These are phyloP conservation scores for Drosophila merina DNA, from an alignment of 2,888 invertebrate genomes.

Conservation along the genomic window DNA sequence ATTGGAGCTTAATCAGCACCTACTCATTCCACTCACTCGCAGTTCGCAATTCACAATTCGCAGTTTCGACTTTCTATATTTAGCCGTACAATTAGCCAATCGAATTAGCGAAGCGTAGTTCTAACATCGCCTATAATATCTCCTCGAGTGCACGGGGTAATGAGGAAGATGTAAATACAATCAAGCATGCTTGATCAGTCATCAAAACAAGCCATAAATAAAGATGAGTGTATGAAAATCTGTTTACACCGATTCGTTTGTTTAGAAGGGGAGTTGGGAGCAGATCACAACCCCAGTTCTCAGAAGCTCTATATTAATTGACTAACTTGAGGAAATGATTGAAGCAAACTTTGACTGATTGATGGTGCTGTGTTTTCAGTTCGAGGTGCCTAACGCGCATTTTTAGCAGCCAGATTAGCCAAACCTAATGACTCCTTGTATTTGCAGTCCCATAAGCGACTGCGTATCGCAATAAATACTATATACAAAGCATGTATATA, in stretches of 20 bases:
- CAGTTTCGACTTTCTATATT: constrained; percentile 47
- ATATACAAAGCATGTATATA: too few species aligned
- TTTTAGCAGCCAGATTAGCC: constrained; percentile 62
- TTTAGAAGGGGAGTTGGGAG: not conserved
- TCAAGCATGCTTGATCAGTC: constrained; percentile 22
- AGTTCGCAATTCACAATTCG: constrained; percentile 46
- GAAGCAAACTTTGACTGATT: too few species aligned
- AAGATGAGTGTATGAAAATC: not conserved
- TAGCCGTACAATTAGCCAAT: constrained; percentile 25
- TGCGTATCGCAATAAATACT: too few species aligned
- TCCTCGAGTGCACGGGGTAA: constrained; percentile 3
- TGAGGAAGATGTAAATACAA: constrained; percentile 24
- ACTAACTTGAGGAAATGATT: too few species aligned
- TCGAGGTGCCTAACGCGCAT: constrained; percentile 53
- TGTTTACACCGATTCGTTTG: not conserved
- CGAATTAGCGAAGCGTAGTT: constrained; percentile 55
- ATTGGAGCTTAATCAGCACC: constrained; percentile 25
- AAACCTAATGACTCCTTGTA: constrained; percentile 35
- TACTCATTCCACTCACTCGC: constrained; percentile 10
- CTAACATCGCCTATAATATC: constrained; percentile 36
- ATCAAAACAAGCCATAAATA: constrained; percentile 14
- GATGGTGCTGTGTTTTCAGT: too few species aligned
- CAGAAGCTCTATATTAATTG: too few species aligned
- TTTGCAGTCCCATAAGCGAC: too few species aligned
- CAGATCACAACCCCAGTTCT: not conserved